Evolutionary conservation across 30 jellyfish, hydroid and myxozoan genomes (phyloP), one percentile per base, ranked within the genome.

Genomic region (Aurelia aurita): DNA sequence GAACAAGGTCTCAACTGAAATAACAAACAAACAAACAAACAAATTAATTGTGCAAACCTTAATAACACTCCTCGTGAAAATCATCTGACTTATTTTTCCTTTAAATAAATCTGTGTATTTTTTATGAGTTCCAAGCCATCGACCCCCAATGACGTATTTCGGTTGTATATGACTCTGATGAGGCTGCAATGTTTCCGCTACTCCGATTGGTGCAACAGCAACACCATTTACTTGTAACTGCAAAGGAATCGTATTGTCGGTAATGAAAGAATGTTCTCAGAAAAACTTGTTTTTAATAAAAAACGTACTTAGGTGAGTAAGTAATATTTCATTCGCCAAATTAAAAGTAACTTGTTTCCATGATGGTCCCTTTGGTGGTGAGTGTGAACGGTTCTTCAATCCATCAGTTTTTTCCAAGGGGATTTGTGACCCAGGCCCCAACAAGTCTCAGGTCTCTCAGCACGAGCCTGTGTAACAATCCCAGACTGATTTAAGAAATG

Each of bases 141-240:
- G 85, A 6, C 97, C 98, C 0, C 98, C 98, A 25, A 91, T 72
- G 31, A 91, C 98, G 72, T 77, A 91, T 58, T 91, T 91, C 25
- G 98, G 98, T 51, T 91, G 98, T 18, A 91, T 91, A 54, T 91
- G 98, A 22, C 66, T 63, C 29, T 85, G 95, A 21, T 88, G 94
- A 6, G 83, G 86, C 14, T 86, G 96, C 7, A 85, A 16, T 2
- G 73, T 45, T 47, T 77, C 90, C 46, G 51, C 51, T 28, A 58
- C 85, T 47, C 87, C 71, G 43, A 70, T 23, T 8, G 98, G 92
- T 72, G 70, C 79, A 8, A 86, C 44, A 2, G 88, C 27, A 20
- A 13, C 43, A 15, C 98, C 98, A 80, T 86, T 92, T 49, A 91
- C 49, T 23, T 57, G 79, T 28, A 91, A 65, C 98, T 91, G 84